These are phyloP conservation scores for Sericinus montela DNA, from an alignment of 2,888 invertebrate genomes.

Conservation along the genomic window DNA sequence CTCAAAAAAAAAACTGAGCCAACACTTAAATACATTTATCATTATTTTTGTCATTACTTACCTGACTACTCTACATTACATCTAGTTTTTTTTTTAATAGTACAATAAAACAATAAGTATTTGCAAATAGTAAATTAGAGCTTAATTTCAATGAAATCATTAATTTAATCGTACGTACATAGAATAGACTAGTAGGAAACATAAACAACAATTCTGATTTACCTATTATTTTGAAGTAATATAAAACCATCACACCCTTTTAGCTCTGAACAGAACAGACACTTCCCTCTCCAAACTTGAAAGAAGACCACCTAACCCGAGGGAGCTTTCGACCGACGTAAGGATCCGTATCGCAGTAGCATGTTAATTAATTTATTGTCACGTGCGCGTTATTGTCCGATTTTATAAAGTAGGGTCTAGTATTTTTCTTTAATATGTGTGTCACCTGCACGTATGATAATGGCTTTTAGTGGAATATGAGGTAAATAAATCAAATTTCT, in stretches of 20 bases:
- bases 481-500: not conserved
- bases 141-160: too few species aligned
- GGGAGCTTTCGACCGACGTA: slow-evolving; percentile 28
- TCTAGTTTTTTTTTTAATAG: too few species aligned
- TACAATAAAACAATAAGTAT: too few species aligned
- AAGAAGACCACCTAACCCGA: slow-evolving; percentile 42
- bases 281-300: slow-evolving; percentile 31
- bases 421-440: not conserved
- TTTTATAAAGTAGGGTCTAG: slow-evolving; percentile 4
- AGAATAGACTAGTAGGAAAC: too few species aligned
- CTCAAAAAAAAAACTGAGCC: too few species aligned
- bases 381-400: slow-evolving; percentile 29
- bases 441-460: not conserved
- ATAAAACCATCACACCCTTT: slow-evolving; percentile 32
- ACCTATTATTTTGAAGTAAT: not conserved
- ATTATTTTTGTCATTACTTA: too few species aligned
- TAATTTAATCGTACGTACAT: too few species aligned
- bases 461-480: not conserved
- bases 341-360: slow-evolving; percentile 37
- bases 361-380: slow-evolving; percentile 65
- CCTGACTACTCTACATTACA: too few species aligned
- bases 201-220: not conserved
- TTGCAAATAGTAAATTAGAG: too few species aligned
- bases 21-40: too few species aligned
- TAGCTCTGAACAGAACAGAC: slow-evolving; percentile 34